Base-by-base conservation (phyloP, 2,113 vertebrate genomes). In the Paracanthobrama guichenoti region DNA sequence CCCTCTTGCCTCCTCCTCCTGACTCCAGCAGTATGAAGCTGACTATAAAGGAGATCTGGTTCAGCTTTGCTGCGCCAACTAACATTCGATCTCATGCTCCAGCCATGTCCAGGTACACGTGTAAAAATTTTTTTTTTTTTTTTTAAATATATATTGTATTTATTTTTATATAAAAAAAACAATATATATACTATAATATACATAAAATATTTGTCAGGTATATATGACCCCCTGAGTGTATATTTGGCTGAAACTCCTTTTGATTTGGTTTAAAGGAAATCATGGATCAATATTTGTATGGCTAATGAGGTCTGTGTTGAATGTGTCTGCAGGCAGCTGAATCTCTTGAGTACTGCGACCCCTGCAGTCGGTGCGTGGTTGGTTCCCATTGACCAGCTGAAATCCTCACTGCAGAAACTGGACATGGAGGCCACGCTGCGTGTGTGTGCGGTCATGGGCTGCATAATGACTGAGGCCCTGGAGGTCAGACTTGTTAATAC, bases 21-120 rank as follows among this genome's bases (percentile, higher is more conserved):
- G 98, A 99, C 88, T 98, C 98, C 81, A 98, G 98, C 94, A 99
- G 97, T 91, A 99, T 99, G 98, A 99, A 99, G 90, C 86, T 99
- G 83, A 98, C 95, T 62, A 97, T 99, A 88, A 96, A 96, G 84
- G 97, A 99, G 93, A 98, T 99, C 87, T 99, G 98, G 98, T 99
- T 99, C 90, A 99, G 98, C 90, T 99, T 99, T 88, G 98, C 98
- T 11, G 98, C 98, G 11, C 98, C 98, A 18, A 99, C 98, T n/a
- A 98, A 98, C 24, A 94, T 98, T 69, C 96, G 96, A 22, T 97
- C 97, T 26, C 95, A 96, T n/a, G 91, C 95, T 2, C 95, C 97
- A 85, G 73, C 95, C 44, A 97, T 97, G 90, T 98, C 97, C 83
- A 97, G 97, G 97, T 98, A 92, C 8, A 73, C 53, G 64, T 24